Conservation (phyloP, 35 echinoderm and acorn worm species). For the Ophiothrix spiculata region DNA sequence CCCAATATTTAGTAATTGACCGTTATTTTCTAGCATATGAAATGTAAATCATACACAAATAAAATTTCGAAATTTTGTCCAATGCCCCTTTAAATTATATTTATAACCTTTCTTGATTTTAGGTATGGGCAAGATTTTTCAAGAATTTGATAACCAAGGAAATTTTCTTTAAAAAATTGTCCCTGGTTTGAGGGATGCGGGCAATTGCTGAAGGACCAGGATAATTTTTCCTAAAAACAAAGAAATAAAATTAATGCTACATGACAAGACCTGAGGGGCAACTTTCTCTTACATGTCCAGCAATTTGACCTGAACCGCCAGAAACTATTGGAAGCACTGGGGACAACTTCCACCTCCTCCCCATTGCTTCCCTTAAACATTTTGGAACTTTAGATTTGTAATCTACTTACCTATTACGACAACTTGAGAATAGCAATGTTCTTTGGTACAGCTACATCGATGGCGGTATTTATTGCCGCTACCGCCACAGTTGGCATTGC, state of each 20-base stretch:
- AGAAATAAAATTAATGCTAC: background rate
- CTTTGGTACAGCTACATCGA: slow-evolving; percentile 12
- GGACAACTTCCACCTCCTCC: background rate
- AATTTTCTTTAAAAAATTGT: too few species aligned
- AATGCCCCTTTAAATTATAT: too few species aligned
- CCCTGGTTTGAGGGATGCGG: too few species aligned
- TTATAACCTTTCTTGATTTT: too few species aligned
- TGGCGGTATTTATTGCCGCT: background rate
- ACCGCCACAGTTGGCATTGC: background rate
- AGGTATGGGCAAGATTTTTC: too few species aligned
- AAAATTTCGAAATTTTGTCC: too few species aligned
- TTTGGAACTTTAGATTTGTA: background rate
- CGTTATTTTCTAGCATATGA: too few species aligned
- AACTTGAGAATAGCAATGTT: slow-evolving; percentile 41
- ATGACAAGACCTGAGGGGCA: background rate
- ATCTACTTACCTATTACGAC: slow-evolving; percentile 35
- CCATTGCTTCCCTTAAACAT: too few species aligned
- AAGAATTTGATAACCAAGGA: too few species aligned
- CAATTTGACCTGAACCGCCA: background rate
- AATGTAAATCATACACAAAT: too few species aligned
- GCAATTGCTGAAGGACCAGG: too few species aligned
- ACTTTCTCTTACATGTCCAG: background rate
- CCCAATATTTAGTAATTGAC: too few species aligned
- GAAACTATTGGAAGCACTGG: background rate
- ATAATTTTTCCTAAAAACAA: background rate